Evolutionary conservation across 2,888 invertebrate genomes (phyloP).

Genomic region (Xanthia icteritia): DNA sequence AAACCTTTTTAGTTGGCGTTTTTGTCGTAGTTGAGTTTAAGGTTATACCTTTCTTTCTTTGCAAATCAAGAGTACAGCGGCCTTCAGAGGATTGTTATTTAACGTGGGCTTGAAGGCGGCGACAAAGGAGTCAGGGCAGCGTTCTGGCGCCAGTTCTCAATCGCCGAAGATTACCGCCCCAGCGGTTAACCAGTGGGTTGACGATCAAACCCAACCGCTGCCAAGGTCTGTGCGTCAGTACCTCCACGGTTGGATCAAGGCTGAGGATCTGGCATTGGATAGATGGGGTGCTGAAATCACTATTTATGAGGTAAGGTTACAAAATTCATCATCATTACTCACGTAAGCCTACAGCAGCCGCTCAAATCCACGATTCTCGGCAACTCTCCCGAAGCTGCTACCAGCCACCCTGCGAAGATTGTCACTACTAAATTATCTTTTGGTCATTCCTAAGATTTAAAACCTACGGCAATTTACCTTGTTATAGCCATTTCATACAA

Average conservation of each 20-base stretch:
- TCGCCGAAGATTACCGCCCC: not conserved
- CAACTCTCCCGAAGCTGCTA: not conserved
- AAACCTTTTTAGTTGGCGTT: not conserved
- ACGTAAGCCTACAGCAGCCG: not conserved
- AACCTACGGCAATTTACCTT: too few species aligned
- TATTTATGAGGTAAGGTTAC: constrained; percentile 79
- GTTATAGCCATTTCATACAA: not conserved
- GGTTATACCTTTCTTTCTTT: not conserved
- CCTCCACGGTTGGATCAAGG: constrained; percentile 82
- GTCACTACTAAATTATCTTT: not conserved
- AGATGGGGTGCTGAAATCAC: constrained; percentile 82
- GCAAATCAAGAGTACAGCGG: constrained; percentile 73
- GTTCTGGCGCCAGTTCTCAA: not conserved
- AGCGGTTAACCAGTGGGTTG: constrained; percentile 72
- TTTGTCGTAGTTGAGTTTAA: not conserved
- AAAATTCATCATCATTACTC: not conserved
- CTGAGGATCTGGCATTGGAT: constrained; percentile 79
- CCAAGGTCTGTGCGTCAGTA: constrained; percentile 82
- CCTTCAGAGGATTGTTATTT: constrained; percentile 66
- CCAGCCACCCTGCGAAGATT: not conserved
- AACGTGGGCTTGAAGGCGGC: constrained; percentile 19
- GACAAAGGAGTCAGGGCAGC: constrained; percentile 70
- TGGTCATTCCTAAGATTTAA: not conserved
- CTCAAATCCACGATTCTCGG: too few species aligned
- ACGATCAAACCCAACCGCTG: constrained; percentile 85